Base-by-base conservation (phyloP, 2,113 vertebrate species). In the Cheirogaleus medius region DNA sequence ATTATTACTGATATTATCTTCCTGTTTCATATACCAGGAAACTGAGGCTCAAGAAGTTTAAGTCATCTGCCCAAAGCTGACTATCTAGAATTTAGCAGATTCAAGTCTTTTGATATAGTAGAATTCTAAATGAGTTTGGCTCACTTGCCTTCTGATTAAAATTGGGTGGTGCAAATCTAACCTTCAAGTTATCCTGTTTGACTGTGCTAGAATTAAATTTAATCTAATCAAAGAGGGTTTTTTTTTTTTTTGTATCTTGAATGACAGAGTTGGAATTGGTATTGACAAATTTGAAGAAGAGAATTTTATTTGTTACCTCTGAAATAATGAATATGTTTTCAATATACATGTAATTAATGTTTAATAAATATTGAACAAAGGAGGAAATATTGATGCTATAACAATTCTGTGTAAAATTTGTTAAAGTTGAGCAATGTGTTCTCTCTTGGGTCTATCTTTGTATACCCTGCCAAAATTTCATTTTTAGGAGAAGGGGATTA, bases 61-160 rank as follows among this genome's bases (percentile, higher is more conserved):
- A 85, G 68, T 83, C 21, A 69, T n/a, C 12, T 82, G 5, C 15
- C 73, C 74, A 63, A 90, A 92, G 37, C 27, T 58, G 18, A 89
- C 37, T 4, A 29, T 88, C 15, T 76, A 56, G n/a, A 64, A 84
- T 69, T 87, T 87, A 80, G 69, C 9, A 56, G 8, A 89, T 34
- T 69, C n/a, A 47, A 27, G n/a, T 39, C 44, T 84, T 94, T 74
- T 76, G 7, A 60, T 71, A 6, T 34, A 20, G 10, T 42, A 29
- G 32, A 92, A 87, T 94, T 95, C 29, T 56, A 87, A 92, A 66
- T 92, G 23, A 84, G 76, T 90, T 94, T 17, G 47, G 7, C 25
- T 83, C 5, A 47, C 29, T 63, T 95, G 20, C 20, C 20, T 88
- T 64, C 42, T 83, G 17, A 86, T 1, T 94, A 78, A 93, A 76